A percentile compares a stretch with the other conserved stretches of the same genome.
These are phyloP conservation scores for Mastomys natalensis DNA, from an alignment of 2,113 vertebrate species.

Conservation along the genomic window DNA sequence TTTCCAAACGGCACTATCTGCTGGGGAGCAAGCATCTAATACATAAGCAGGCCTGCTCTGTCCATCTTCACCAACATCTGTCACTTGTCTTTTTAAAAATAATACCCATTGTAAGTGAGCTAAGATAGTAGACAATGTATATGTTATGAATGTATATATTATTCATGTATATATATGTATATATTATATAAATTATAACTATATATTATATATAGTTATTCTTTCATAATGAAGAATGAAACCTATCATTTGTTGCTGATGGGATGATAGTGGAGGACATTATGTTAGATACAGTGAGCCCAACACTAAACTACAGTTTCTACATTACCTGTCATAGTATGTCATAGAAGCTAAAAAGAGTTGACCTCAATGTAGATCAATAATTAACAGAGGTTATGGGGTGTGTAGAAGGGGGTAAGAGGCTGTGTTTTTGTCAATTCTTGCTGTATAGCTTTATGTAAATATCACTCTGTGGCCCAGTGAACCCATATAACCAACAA, in stretches of 20 bases:
- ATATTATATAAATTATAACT: too few relatives aligned
- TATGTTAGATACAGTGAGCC: not conserved
- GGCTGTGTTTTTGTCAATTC: not conserved
- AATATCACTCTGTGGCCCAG: too few relatives aligned
- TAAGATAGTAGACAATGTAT: not conserved
- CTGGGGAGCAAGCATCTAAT: not conserved
- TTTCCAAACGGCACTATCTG: too few relatives aligned
- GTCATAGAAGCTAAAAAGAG: not conserved
- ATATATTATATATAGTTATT: not conserved
- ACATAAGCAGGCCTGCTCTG: not conserved
- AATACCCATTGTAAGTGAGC: not conserved
- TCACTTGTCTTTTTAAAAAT: not conserved
- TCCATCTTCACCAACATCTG: not conserved
- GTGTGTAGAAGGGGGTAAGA: not conserved
- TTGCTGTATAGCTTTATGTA: not conserved
- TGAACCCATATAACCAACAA: not conserved
- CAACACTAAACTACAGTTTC: not conserved
- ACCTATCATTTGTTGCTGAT: not conserved
- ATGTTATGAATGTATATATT: too few relatives aligned
- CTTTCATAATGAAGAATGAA: not conserved
- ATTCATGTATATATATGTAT: too few relatives aligned
- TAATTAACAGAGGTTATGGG: not conserved
- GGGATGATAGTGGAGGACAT: not conserved
- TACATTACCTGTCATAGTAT: not conserved
- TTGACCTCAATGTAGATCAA: not conserved